Percentiles rank a stretch among this genome's conserved stretches.
Evolutionary conservation across 53 echinoderm and acorn worm genomes (phyloP).

Genomic region (Holothuria scabra): DNA sequence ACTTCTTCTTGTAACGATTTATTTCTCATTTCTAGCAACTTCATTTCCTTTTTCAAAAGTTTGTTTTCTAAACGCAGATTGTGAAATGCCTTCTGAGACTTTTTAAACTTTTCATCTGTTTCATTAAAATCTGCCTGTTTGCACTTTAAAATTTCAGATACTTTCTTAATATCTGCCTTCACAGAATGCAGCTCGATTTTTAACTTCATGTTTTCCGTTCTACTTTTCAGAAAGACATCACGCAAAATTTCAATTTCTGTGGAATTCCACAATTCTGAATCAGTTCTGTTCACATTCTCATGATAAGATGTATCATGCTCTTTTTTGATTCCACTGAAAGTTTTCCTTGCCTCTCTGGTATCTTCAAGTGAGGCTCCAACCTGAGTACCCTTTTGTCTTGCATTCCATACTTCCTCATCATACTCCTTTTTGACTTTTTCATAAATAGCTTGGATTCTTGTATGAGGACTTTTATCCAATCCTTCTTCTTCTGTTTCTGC

Average conservation of each 20-base stretch:
- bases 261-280: constrained; percentile 22
- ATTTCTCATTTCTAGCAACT: constrained; percentile 3
- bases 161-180: not conserved
- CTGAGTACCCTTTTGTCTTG: constrained; percentile 39
- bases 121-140: not conserved
- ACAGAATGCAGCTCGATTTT: constrained; percentile 23
- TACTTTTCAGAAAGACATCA: constrained; percentile 14
- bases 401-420: constrained; percentile 43
- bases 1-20: constrained; percentile 32
- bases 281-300: not conserved
- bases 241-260: constrained; percentile 12
- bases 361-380: constrained; percentile 21
- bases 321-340: not conserved
- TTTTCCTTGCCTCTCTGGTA: not conserved
- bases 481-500: no score
- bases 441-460: constrained; percentile 39
- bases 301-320: not conserved
- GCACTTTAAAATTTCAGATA: not conserved
- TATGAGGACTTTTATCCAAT: constrained; percentile 4
- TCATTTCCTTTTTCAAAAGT: constrained; percentile 23
- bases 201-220: constrained; percentile 11
- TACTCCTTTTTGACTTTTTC: constrained; percentile 11
- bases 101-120: constrained; percentile 8
- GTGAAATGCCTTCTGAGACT: not conserved
- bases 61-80: constrained; percentile 20